phyloP scores from a whole-genome alignment of 2,888 invertebrate genomes.

The Polydrusus tereticollis region DNA sequence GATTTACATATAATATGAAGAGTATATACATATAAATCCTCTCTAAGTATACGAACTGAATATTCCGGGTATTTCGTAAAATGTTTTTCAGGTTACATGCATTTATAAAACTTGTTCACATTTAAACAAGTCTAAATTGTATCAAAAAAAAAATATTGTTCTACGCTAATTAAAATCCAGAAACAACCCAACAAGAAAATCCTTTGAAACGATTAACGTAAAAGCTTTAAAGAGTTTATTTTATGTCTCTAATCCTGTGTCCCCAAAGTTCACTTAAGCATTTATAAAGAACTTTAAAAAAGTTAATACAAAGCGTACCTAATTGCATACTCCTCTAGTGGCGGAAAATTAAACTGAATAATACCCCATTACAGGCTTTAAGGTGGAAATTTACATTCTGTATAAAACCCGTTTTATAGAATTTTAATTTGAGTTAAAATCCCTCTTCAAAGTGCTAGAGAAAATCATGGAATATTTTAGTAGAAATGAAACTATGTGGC shows the following conservation, averaged over 20 bases:
- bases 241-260: neutral
- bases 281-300: neutral
- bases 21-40: no score
- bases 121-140: no score
- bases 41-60: no score
- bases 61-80: no score
- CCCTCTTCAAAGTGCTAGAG: neutral
- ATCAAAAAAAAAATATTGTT: neutral
- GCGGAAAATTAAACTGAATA: neutral
- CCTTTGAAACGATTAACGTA: neutral
- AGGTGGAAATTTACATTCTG: neutral
- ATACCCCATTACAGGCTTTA: neutral
- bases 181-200: neutral
- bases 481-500: no score
- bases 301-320: slow-evolving; percentile 1
- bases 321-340: slow-evolving; percentile 3
- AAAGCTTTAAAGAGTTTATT: neutral
- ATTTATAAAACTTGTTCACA: no score
- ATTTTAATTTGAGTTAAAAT: neutral
- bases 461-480: no score
- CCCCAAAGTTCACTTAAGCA: neutral
- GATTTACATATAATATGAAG: no score
- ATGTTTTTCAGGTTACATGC: no score
- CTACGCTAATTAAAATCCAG: neutral
- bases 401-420: neutral